Conservation (phyloP, 2,113 vertebrate genomes). For the Ctenodactylus gundi region DNA sequence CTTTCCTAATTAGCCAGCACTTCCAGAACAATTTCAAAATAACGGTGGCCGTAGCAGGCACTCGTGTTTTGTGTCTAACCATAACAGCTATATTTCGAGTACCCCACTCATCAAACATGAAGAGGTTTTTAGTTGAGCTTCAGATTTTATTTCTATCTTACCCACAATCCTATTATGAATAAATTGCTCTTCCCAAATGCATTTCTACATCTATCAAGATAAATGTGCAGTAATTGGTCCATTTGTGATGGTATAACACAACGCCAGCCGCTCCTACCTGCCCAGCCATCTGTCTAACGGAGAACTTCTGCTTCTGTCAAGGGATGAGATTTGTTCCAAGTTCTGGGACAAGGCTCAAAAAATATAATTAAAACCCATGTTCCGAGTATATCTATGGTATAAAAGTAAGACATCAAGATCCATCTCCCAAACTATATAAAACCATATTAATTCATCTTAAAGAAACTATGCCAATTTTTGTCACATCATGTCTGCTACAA, state of each 20-base stretch:
- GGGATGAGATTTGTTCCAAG: background rate
- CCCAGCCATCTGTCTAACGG: background rate
- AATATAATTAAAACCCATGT: background rate
- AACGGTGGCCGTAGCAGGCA: background rate
- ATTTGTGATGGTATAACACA: background rate
- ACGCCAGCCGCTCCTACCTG: background rate
- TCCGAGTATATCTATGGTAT: background rate
- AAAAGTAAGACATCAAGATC: background rate
- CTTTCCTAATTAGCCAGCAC: background rate
- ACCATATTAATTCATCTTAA: constrained; percentile 8
- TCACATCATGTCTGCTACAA: background rate
- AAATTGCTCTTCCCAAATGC: background rate
- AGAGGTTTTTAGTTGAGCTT: background rate
- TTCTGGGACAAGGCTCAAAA: background rate
- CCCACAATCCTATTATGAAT: background rate
- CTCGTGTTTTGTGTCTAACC: background rate
- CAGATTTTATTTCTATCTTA: constrained; percentile 35
- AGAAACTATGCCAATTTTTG: background rate
- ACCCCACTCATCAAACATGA: background rate
- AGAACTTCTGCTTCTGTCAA: background rate
- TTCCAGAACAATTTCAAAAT: background rate
- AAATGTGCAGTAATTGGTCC: background rate
- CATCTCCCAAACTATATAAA: background rate
- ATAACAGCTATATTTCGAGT: background rate
- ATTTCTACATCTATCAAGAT: background rate